Evolutionary conservation across 2,113 vertebrate genomes (phyloP).

Genomic region (Calypte anna): DNA sequence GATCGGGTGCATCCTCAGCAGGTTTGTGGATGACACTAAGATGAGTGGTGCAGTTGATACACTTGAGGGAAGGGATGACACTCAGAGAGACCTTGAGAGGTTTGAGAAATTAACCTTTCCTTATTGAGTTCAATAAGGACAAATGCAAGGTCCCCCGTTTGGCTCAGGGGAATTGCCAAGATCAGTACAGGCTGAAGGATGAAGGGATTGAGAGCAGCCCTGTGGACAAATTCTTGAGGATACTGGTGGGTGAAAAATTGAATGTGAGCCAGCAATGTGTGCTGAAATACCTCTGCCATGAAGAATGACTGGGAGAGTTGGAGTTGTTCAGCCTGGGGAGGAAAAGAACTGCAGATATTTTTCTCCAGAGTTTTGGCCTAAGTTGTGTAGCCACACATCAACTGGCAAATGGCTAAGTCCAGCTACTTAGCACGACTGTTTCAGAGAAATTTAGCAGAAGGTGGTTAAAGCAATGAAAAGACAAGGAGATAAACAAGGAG

Average conservation of each 20-base stretch:
- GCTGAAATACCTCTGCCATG: too few relatives aligned
- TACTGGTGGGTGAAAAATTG: too few relatives aligned
- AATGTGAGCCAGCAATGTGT: too few relatives aligned
- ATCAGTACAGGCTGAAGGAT: too few relatives aligned
- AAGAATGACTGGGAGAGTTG: not conserved
- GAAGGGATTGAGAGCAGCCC: too few relatives aligned
- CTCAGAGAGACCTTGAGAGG: too few relatives aligned
- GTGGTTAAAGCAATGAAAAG: not conserved
- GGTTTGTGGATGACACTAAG: not conserved
- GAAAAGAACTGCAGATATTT: not conserved
- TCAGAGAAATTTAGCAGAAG: not conserved
- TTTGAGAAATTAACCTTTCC: too few relatives aligned
- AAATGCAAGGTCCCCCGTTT: too few relatives aligned
- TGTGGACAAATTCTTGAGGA: too few relatives aligned
- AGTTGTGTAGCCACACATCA: not conserved
- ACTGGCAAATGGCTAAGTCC: not conserved
- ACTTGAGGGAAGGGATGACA: too few relatives aligned
- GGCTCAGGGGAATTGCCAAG: too few relatives aligned
- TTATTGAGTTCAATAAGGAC: too few relatives aligned
- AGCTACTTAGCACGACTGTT: not conserved
- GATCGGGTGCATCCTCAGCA: not conserved
- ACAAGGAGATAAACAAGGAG: not conserved
- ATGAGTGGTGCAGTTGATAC: not conserved
- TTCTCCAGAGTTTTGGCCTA: not conserved
- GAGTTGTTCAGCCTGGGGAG: not conserved